Conservation (phyloP, 2,888 invertebrate species). For the Rotaria magnacalcarata region DNA sequence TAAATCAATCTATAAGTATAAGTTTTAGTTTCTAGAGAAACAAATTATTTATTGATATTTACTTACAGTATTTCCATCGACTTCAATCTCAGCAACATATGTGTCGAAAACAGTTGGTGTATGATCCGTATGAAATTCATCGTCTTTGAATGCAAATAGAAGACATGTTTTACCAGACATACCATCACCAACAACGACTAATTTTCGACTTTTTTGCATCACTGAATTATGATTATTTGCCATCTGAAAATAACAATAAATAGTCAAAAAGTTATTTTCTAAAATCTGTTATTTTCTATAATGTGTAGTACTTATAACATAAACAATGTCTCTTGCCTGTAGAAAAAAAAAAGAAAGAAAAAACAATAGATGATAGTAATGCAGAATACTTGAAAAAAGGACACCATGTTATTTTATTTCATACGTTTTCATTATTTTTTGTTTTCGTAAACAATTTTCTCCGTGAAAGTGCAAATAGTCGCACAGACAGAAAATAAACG, state of each 20-base stretch:
- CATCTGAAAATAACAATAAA: not conserved
- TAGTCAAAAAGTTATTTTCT: not conserved
- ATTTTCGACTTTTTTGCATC: constrained; percentile 12
- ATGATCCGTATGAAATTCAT: constrained; percentile 29
- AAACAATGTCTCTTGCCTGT: too few species aligned
- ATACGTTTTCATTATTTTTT: too few species aligned
- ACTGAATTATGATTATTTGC: not conserved
- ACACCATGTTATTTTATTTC: too few species aligned
- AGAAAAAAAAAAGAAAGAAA: too few species aligned
- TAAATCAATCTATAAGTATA: not conserved
- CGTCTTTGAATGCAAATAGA: constrained; percentile 38
- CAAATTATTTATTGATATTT: too few species aligned
- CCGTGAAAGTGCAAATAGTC: too few species aligned
- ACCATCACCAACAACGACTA: constrained; percentile 42
- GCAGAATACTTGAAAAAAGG: too few species aligned
- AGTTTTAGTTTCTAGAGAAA: not conserved
- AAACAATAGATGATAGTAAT: too few species aligned
- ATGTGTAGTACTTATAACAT: too few species aligned
- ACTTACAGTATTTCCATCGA: constrained; percentile 39
- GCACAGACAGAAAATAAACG: too few species aligned
- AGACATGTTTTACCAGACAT: constrained; percentile 43
- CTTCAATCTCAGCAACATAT: constrained; percentile 41
- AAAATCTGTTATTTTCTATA: too few species aligned
- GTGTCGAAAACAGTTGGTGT: constrained; percentile 39
- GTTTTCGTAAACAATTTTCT: too few species aligned